Conservation (phyloP, 2,888 invertebrate species). For the Volucella inanis region DNA sequence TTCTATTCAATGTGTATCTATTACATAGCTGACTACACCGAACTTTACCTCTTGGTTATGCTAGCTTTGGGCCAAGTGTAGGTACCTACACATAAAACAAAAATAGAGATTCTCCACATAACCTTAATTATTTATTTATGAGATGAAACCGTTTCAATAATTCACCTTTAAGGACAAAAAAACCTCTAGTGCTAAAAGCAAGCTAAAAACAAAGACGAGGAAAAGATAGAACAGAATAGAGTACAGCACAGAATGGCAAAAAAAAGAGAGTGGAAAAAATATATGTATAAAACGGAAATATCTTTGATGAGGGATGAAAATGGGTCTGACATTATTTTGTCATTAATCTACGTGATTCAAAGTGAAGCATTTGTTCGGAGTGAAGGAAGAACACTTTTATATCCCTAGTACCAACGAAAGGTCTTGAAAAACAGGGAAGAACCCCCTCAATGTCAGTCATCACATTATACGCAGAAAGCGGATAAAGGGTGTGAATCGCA, state of each 20-base stretch:
- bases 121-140: slow-evolving; percentile 83
- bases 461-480: slow-evolving; percentile 49
- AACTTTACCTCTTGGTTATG: slow-evolving; percentile 3
- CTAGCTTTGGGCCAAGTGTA: slow-evolving; percentile 15
- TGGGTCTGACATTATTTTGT: slow-evolving; percentile 81
- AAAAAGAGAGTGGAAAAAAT: neutral
- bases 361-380: slow-evolving; percentile 45
- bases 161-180: slow-evolving; percentile 77
- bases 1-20: slow-evolving; percentile 67
- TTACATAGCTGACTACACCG: slow-evolving; percentile 53
- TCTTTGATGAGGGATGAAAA: slow-evolving; percentile 72
- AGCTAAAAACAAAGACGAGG: slow-evolving; percentile 38
- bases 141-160: slow-evolving; percentile 82
- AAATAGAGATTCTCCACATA: slow-evolving; percentile 70
- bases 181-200: slow-evolving; percentile 47
- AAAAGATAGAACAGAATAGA: slow-evolving; percentile 10
- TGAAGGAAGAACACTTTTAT: neutral
- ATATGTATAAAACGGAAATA: slow-evolving; percentile 52
- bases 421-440: slow-evolving; percentile 35
- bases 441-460: slow-evolving; percentile 66
- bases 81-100: slow-evolving; percentile 47
- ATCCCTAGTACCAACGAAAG: slow-evolving; percentile 17
- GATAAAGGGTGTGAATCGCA: slow-evolving; percentile 61
- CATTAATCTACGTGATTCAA: slow-evolving; percentile 79
- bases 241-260: neutral